These are phyloP conservation scores for Galemys pyrenaicus DNA, from an alignment of 2,113 vertebrate genomes.

Conservation along the genomic window DNA sequence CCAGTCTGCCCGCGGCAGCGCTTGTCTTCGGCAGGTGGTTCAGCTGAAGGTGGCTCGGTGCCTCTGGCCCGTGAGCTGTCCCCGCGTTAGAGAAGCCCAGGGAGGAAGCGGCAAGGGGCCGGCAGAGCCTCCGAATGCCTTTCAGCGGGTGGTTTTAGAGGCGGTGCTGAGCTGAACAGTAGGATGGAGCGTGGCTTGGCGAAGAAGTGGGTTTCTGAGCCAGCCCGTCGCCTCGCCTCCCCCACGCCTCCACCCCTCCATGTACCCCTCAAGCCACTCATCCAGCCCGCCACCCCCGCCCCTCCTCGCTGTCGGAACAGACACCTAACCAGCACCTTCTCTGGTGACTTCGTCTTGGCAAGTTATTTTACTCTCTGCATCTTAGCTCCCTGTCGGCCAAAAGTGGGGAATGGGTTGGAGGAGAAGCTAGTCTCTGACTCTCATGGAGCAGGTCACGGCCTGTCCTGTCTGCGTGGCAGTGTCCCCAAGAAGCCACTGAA, in stretches of 20 bases:
- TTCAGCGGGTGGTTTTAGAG: background rate
- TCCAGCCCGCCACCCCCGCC: too few species aligned
- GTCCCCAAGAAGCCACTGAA: accelerated
- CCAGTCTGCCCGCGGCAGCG: accelerated
- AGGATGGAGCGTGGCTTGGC: accelerated
- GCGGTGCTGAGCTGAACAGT: accelerated
- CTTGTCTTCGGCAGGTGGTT: background rate
- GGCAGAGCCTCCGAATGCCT: accelerated
- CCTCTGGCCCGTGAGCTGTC: too few species aligned
- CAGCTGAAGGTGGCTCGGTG: background rate
- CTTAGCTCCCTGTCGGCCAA: background rate
- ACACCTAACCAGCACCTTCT: accelerated
- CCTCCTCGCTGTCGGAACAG: background rate
- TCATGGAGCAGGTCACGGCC: too few species aligned
- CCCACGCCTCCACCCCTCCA: too few species aligned
- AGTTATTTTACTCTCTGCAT: background rate
- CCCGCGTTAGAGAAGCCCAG: background rate
- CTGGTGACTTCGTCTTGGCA: background rate
- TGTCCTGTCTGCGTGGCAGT: background rate
- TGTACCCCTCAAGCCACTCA: too few species aligned
- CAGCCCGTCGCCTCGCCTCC: accelerated
- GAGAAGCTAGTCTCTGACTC: background rate
- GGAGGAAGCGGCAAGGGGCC: background rate
- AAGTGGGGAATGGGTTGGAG: background rate
- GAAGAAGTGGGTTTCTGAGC: background rate